These are phyloP conservation scores for Phalanger gymnotis DNA, from an alignment of 2,797 vertebrate species.

Conservation along the genomic window DNA sequence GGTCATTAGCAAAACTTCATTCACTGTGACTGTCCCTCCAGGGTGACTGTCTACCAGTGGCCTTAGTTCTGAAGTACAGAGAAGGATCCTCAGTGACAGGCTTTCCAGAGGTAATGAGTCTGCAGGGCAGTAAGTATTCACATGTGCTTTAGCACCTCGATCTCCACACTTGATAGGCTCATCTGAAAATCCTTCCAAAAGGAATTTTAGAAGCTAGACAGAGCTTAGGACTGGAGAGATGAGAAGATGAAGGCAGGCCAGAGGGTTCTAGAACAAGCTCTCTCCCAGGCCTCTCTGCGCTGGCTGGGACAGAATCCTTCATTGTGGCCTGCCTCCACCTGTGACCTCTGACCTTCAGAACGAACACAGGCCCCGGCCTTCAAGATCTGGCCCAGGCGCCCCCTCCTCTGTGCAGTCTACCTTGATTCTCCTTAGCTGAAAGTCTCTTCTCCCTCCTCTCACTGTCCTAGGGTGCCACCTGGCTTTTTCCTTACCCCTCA, in stretches of 20 bases:
- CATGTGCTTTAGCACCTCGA: background rate
- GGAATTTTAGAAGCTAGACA: background rate
- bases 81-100: background rate
- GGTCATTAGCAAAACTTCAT: background rate
- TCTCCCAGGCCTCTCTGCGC: background rate
- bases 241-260: background rate
- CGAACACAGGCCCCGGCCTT: background rate
- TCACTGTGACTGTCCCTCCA: background rate
- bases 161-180: background rate
- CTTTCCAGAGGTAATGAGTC: background rate
- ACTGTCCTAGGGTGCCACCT: background rate
- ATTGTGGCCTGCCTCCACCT: background rate
- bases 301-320: background rate
- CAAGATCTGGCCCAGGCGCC: background rate
- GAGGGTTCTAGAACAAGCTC: background rate
- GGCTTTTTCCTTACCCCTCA: background rate
- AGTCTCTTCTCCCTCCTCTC: background rate
- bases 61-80: background rate
- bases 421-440: background rate
- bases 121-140: background rate
- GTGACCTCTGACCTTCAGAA: background rate
- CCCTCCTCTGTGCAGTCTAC: background rate
- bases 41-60: background rate
- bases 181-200: background rate
- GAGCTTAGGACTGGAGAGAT: background rate